Base-by-base conservation (phyloP, 2,797 vertebrate species). In the Paramormyrops hopkinsi region DNA sequence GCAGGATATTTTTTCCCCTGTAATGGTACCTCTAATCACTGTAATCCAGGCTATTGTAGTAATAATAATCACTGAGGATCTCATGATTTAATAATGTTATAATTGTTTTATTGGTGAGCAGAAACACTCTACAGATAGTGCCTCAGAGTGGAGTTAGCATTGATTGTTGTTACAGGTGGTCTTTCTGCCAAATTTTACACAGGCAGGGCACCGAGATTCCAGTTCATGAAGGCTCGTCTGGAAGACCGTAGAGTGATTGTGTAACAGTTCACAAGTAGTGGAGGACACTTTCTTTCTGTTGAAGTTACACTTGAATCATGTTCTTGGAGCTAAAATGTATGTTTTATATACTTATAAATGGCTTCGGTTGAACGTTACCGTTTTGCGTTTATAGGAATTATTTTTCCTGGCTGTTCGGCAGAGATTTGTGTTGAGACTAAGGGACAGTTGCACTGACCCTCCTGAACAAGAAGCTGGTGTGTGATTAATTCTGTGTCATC, bases 1-100 rank as follows among this genome's bases (percentile, higher is more conserved):
- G 73, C 17, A 22, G 17, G 2, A 6, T 83, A 4, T 29, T 51
- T 51, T n/a, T 6, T 7, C 12, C 0, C 22, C 14, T 22, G 51
- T 79, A 41, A 82, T 9, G 54, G 88, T 89, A 85, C 88, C 88
- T 84, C 41, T 79, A 46, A 89, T 53, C 48, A 29, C 41, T 85
- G 41, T 50, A 19, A n/a, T 9, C 4, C 14, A 51, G 54, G 54
- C 46, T 53, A 2, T 59, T 59, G 56, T 22, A 59, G 6, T 33
- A 85, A 69, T 50, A 48, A 41, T 86, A 56, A 86, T 65, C 25
- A 37, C 51, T 33, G 50, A 59, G 29, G 53, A 87, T 84, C 53
- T 25, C 59, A 54, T 59, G 12, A 53, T 48, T 19, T 84, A 8
- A 84, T 84, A 6, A 59, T 22, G 85, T 84, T 62, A n/a, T 22